Conservation (phyloP, 1,140 invertebrate species). For the Fopius arisanus region DNA sequence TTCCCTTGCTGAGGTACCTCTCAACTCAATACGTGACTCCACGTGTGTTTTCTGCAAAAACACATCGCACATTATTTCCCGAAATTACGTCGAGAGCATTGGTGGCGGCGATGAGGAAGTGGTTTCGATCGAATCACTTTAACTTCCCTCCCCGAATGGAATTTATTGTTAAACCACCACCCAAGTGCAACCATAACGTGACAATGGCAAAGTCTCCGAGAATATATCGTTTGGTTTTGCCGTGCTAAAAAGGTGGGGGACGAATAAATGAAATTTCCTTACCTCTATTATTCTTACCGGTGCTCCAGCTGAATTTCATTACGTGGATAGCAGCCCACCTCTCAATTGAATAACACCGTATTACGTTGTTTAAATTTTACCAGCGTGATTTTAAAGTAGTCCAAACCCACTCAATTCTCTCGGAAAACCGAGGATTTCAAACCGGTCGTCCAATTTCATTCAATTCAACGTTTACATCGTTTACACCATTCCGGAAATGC, state of each 20-base stretch:
- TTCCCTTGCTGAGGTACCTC: not conserved
- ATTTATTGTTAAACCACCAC: not conserved
- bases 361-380: not conserved
- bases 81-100: not conserved
- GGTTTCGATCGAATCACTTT: not conserved
- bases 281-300: not conserved
- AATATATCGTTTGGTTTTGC: not conserved
- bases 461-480: no score
- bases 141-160: not conserved
- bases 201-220: not conserved
- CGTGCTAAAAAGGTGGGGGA: not conserved
- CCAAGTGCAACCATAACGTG: not conserved
- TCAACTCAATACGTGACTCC: not conserved
- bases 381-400: not conserved
- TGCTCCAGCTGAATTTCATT: not conserved
- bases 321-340: not conserved
- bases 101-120: not conserved
- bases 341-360: not conserved
- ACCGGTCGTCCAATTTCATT: not conserved
- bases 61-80: not conserved
- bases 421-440: not conserved
- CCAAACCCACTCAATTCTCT: not conserved
- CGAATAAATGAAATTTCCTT: not conserved
- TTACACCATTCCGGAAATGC: no score
- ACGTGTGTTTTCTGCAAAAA: not conserved